Evolutionary conservation across 2,888 invertebrate genomes (phyloP).

Genomic region (Pegoplata infirma): DNA sequence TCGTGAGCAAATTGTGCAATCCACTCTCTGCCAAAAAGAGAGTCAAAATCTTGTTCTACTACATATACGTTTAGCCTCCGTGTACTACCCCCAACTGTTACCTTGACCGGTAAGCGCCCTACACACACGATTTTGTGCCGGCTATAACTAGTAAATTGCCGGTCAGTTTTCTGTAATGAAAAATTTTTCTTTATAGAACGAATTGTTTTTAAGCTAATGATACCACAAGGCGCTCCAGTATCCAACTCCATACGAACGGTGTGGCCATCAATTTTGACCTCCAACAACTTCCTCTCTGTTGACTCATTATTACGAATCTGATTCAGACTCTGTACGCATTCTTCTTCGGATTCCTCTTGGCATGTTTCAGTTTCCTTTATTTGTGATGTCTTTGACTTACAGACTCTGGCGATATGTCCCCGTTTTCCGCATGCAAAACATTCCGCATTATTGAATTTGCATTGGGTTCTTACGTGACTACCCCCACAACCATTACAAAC

Average conservation of each 20-base stretch:
- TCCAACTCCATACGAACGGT: not conserved
- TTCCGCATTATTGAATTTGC: conserved; percentile 1
- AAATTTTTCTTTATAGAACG: not conserved
- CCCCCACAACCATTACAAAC: not conserved
- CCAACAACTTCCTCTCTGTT: not conserved
- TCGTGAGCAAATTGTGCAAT: not conserved
- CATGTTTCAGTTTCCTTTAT: not conserved
- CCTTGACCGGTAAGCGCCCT: not conserved
- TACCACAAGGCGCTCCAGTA: not conserved
- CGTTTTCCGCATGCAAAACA: not conserved
- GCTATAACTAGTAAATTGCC: conserved; percentile 2
- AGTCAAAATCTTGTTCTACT: not conserved
- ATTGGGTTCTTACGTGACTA: not conserved
- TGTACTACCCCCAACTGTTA: not conserved
- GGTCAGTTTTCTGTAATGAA: not conserved
- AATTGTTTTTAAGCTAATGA: not conserved
- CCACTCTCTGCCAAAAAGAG: not conserved
- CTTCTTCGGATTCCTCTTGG: not conserved
- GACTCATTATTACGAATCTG: not conserved
- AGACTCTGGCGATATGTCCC: not conserved
- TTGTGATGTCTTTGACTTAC: not conserved
- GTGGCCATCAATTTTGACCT: not conserved
- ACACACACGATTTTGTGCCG: not conserved
- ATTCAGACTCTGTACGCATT: not conserved
- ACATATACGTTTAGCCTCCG: not conserved